Base-by-base conservation (phyloP, 2,888 invertebrate species). In the Slavum lentiscoides region DNA sequence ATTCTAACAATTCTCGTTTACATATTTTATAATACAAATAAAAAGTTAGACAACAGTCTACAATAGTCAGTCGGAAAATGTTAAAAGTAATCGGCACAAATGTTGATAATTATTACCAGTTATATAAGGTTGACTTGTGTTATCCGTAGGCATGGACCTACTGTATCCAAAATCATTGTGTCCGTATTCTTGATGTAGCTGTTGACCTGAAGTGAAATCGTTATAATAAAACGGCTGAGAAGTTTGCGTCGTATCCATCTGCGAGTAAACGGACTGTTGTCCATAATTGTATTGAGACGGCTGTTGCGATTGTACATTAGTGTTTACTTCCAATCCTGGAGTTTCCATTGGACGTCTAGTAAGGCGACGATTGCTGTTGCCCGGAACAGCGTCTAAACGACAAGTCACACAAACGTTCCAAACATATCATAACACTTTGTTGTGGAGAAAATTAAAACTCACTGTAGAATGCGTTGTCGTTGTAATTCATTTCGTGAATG, bases 271-370 rank as follows among this genome's bases (percentile, higher is more conserved):
- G 7, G 55, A 21, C 2, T 21, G 43, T 43, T 67, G 67, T 0
- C 13, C 2, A 43, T 75, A 67, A 23, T 75, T 75, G 15, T 67
- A 75, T 17, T 70, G 64, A 49, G 49, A 49, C 13, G 43, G 43
- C 7, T 9, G 7, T 6, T 43, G 43, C 1, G 43, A 11, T 43
- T 43, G 43, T 30, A 30, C 30, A 30, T 43, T 43, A 61, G 11
- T 72, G 11, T 70, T 77, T 1, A 58, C 15, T 19, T 84, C 84
- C 30, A 84, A 74, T 55, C 84, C 84, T 8, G 83, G 84, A 37
- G 83, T 83, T 82, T 84, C 83, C 66, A 77, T 82, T 4, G 84
- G 84, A 59, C 84, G 74, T 77, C 82, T 83, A 0, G 83, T 82
- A 2, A 84, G 68, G 73, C 82, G 83, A 37, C 83, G 74, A 62